Evolutionary conservation across 2,888 invertebrate species (phyloP).

Genomic region (Apantesis nais): DNA sequence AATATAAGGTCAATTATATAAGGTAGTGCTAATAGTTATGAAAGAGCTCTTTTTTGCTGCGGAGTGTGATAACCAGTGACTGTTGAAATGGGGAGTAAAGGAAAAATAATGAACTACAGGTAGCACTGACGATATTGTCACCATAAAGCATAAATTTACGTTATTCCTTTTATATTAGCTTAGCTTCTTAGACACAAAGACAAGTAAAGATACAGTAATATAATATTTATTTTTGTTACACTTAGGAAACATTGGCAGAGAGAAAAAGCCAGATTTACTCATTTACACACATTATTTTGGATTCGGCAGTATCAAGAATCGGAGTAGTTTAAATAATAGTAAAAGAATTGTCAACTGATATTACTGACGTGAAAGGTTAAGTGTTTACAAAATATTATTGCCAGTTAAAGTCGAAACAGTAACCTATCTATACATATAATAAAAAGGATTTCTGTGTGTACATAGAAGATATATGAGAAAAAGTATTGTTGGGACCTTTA

Average conservation of each 20-base stretch:
- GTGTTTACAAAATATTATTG: too few relatives aligned
- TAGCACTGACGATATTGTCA: not conserved
- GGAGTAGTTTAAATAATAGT: not conserved
- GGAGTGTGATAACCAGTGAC: not conserved
- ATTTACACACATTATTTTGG: not conserved
- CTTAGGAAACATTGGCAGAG: too few relatives aligned
- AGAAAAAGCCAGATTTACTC: not conserved
- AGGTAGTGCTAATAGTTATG: not conserved
- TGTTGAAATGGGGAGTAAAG: not conserved
- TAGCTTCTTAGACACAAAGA: not conserved
- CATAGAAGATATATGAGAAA: too few relatives aligned
- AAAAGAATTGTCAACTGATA: not conserved
- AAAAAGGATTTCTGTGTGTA: too few relatives aligned
- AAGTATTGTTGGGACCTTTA: too few relatives aligned
- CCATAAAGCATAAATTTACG: not conserved
- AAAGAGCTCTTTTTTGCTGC: too few relatives aligned
- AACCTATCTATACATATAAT: too few relatives aligned
- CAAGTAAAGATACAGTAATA: not conserved
- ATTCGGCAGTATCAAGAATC: not conserved
- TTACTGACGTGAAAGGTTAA: not conserved
- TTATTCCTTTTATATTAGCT: not conserved
- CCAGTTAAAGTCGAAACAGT: not conserved
- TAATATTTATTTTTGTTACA: too few relatives aligned
- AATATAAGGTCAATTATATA: not conserved
- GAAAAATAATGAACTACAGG: too few relatives aligned